These are phyloP conservation scores for Melanotaenia boesemani DNA, from an alignment of 2,797 vertebrate genomes.

Conservation along the genomic window DNA sequence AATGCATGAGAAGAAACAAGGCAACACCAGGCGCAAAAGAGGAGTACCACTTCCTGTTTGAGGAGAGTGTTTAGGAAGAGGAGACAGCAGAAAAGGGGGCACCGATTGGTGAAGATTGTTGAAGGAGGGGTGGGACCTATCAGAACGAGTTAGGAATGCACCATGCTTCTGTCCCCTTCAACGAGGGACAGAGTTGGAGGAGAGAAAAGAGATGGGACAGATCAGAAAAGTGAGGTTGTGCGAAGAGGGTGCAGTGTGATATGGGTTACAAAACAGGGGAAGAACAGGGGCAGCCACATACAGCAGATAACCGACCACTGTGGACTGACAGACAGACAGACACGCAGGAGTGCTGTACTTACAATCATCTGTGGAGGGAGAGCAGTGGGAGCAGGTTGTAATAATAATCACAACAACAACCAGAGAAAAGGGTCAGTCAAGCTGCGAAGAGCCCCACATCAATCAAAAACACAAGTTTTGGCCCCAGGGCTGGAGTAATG, in stretches of 20 bases:
- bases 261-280: conserved; percentile 65
- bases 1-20: conserved; percentile 81
- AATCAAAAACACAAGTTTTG: conserved; percentile 73
- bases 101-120: conserved; percentile 66
- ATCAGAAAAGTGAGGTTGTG: conserved; percentile 43
- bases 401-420: conserved; percentile 86
- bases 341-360: conserved; percentile 95
- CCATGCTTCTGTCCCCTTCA: conserved; percentile 84
- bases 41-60: conserved; percentile 73
- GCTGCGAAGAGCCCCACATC: conserved; percentile 88
- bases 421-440: conserved; percentile 92
- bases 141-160: conserved; percentile 85
- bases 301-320: conserved; percentile 85
- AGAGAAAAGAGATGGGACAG: conserved; percentile 41
- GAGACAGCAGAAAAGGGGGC: conserved; percentile 57
- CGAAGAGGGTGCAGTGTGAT: conserved; percentile 48
- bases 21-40: conserved; percentile 71
- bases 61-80: conserved; percentile 66
- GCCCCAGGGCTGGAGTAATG: conserved; percentile 40
- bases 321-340: conserved; percentile 90
- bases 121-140: conserved; percentile 66
- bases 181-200: conserved; percentile 61
- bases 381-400: conserved; percentile 88
- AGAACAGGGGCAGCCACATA: conserved; percentile 86
- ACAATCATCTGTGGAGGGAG: conserved; percentile 98